Conservation (phyloP, 2,888 invertebrate species). For the Pristionchus arcanus region DNA sequence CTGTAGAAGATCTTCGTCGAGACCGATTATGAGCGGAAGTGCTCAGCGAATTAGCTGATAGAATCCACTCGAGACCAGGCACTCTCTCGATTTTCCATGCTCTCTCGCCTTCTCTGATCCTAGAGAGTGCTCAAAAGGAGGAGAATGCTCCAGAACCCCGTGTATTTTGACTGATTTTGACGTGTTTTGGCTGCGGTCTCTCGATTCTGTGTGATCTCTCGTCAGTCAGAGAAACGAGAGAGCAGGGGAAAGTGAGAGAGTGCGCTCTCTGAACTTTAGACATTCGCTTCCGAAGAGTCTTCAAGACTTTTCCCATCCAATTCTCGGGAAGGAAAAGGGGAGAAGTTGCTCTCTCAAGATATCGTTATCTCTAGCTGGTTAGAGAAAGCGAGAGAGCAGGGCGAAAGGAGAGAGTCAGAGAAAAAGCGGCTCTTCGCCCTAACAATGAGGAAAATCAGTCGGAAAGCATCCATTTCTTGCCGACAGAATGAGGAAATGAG, state of each 20-base stretch:
- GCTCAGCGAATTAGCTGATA: background rate
- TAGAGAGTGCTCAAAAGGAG: background rate
- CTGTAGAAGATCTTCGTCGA: background rate
- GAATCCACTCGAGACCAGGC: background rate
- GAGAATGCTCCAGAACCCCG: background rate
- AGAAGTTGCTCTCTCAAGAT: background rate
- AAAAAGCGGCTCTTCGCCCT: slow-evolving; percentile 17
- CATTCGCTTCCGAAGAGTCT: background rate
- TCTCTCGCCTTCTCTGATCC: background rate
- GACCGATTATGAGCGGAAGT: background rate
- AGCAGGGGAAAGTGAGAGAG: background rate
- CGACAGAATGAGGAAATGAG: slow-evolving; percentile 43
- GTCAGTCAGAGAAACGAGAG: background rate
- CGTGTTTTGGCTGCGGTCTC: background rate
- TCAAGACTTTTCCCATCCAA: slow-evolving; percentile 1
- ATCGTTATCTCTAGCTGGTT: background rate
- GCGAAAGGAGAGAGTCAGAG: slow-evolving; percentile 8
- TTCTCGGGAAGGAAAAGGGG: background rate
- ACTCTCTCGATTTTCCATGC: background rate
- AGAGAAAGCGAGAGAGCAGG: slow-evolving; percentile 28
- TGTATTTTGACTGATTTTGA: background rate
- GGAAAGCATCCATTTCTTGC: slow-evolving; percentile 29
- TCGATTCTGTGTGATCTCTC: background rate
- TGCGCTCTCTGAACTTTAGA: background rate
- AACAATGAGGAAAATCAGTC: slow-evolving; percentile 49